A percentile compares a stretch with the other conserved stretches of the same genome.
phyloP scores from a whole-genome alignment of 1,140 invertebrate species.

The Venustaconcha ellipsiformis region DNA sequence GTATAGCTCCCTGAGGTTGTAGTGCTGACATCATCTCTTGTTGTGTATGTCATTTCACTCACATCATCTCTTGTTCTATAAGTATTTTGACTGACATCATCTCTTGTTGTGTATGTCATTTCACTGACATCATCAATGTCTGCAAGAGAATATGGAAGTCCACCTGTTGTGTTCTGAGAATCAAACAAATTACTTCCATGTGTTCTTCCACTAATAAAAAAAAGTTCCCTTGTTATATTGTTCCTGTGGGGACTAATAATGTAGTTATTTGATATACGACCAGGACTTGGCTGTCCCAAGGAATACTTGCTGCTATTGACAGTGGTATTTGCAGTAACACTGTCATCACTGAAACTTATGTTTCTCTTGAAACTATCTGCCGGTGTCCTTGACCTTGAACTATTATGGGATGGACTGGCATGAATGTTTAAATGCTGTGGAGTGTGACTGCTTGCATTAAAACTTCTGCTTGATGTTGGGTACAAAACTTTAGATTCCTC shows the following conservation, averaged over 20 bases:
- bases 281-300: constrained; percentile 8
- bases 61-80: constrained; percentile 42
- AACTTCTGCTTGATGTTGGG: not conserved
- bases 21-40: constrained; percentile 50
- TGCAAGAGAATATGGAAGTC: constrained; percentile 53
- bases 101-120: constrained; percentile 31
- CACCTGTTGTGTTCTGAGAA: constrained; percentile 41
- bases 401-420: too few species aligned
- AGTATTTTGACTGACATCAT: constrained; percentile 45
- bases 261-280: constrained; percentile 7
- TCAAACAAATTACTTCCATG: constrained; percentile 32
- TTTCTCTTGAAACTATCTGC: constrained; percentile 47
- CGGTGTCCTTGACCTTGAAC: not conserved
- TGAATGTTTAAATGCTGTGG: too few species aligned
- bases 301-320: constrained; percentile 25
- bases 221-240: constrained; percentile 14
- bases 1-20: constrained; percentile 63
- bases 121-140: constrained; percentile 56
- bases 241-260: constrained; percentile 14
- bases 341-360: constrained; percentile 64
- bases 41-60: constrained; percentile 36
- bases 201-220: constrained; percentile 30
- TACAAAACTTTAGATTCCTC: constrained; percentile 32
- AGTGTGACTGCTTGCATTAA: too few species aligned
- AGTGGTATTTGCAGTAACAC: constrained; percentile 60